Conservation (phyloP, 2,888 invertebrate genomes). For the Napeogenes sylphis region DNA sequence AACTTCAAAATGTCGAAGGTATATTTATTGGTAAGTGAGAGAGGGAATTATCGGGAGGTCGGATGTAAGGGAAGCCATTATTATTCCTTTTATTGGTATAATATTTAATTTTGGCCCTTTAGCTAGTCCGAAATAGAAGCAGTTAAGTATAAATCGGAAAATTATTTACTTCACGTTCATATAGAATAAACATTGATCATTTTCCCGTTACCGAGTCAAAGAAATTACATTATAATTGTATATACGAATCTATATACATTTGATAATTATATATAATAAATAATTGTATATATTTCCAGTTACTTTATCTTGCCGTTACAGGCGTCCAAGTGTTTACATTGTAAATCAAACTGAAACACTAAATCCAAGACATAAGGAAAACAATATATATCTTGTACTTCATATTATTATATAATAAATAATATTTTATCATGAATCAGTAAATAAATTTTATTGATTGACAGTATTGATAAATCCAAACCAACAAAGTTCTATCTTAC, state of each 20-base stretch:
- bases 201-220: neutral
- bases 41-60: conserved; percentile 70
- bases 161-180: conserved; percentile 56
- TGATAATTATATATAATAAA: no score
- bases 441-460: no score
- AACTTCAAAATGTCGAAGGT: conserved; percentile 74
- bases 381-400: conserved; percentile 5
- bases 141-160: conserved; percentile 66
- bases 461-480: neutral
- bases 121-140: conserved; percentile 51
- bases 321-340: conserved; percentile 10
- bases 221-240: neutral
- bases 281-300: no score
- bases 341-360: conserved; percentile 8
- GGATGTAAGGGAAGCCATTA: conserved; percentile 72
- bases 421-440: no score
- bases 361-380: neutral
- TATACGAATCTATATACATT: neutral
- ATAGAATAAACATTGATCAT: conserved; percentile 12
- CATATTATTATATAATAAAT: neutral
- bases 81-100: conserved; percentile 77
- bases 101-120: conserved; percentile 75
- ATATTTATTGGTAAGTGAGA: conserved; percentile 67
- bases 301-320: neutral
- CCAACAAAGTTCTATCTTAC: neutral